phyloP scores from a whole-genome alignment of 2,797 vertebrate species.

The Sebastes matsubarae region DNA sequence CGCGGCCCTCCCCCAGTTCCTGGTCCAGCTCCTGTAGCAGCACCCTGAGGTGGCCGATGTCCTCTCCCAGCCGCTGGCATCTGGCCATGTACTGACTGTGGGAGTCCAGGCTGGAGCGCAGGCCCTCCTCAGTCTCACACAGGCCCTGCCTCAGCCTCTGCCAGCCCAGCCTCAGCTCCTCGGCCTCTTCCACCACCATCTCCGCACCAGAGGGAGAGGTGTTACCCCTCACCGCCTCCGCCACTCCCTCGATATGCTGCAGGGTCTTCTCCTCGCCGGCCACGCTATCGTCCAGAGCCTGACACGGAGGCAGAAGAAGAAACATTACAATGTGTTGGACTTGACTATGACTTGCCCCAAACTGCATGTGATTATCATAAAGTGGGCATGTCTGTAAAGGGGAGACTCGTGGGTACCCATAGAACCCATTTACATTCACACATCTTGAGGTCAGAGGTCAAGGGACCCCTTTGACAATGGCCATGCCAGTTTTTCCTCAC shows the following conservation, averaged over 20 bases:
- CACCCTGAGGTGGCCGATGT: slow-evolving; percentile 79
- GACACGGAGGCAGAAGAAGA: not conserved
- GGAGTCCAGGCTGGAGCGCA: slow-evolving; percentile 78
- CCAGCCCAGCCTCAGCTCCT: slow-evolving; percentile 85
- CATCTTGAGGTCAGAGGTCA: too few relatives aligned
- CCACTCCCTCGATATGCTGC: slow-evolving; percentile 82
- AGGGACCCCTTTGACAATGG: too few relatives aligned
- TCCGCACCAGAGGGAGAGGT: slow-evolving; percentile 90
- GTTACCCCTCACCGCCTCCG: slow-evolving; percentile 78
- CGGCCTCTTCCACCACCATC: slow-evolving; percentile 83
- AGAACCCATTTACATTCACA: too few relatives aligned
- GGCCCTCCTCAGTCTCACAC: slow-evolving; percentile 78
- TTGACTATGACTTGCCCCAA: too few relatives aligned
- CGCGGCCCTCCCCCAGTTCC: slow-evolving; percentile 71
- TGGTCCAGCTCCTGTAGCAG: slow-evolving; percentile 80
- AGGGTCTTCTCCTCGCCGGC: slow-evolving; percentile 83
- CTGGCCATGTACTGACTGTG: slow-evolving; percentile 80
- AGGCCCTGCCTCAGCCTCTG: slow-evolving; percentile 82
- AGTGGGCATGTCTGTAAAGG: not conserved
- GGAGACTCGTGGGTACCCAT: too few relatives aligned
- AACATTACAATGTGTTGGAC: not conserved
- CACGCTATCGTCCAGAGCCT: slow-evolving; percentile 81
- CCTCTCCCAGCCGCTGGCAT: slow-evolving; percentile 78
- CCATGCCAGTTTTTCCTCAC: too few relatives aligned
- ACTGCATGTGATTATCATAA: too few relatives aligned